phyloP scores from a whole-genome alignment of 2,113 vertebrate species.

The Pteronura brasiliensis region DNA sequence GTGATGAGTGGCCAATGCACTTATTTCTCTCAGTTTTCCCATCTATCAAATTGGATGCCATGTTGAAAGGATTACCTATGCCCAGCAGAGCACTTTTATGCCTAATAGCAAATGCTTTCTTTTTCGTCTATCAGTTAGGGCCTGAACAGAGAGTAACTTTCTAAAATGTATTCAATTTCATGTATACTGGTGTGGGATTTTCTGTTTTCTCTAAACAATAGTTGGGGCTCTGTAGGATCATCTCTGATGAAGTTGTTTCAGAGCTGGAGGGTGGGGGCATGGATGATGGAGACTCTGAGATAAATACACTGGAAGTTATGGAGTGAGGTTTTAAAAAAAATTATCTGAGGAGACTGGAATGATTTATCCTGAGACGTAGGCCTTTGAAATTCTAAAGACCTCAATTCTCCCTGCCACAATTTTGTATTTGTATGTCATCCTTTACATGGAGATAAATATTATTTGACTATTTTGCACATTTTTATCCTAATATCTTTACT shows the following conservation, averaged over 20 bases:
- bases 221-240: background rate
- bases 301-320: background rate
- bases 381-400: background rate
- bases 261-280: background rate
- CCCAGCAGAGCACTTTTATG: background rate
- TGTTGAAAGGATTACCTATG: background rate
- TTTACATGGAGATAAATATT: background rate
- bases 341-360: background rate
- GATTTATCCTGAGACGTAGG: background rate
- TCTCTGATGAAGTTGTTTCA: background rate
- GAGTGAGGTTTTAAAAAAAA: background rate
- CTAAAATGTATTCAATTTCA: background rate
- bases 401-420: background rate
- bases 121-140: background rate
- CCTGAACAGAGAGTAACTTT: background rate
- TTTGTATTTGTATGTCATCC: background rate
- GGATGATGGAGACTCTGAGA: background rate
- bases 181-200: background rate
- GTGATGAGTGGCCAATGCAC: background rate
- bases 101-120: background rate
- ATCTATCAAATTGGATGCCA: background rate
- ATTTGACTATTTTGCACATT: background rate
- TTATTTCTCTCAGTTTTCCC: background rate
- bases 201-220: constrained; percentile 15
- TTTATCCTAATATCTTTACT: background rate